Evolutionary conservation across 2,113 vertebrate genomes (phyloP).

Genomic region (Falco punctatus): DNA sequence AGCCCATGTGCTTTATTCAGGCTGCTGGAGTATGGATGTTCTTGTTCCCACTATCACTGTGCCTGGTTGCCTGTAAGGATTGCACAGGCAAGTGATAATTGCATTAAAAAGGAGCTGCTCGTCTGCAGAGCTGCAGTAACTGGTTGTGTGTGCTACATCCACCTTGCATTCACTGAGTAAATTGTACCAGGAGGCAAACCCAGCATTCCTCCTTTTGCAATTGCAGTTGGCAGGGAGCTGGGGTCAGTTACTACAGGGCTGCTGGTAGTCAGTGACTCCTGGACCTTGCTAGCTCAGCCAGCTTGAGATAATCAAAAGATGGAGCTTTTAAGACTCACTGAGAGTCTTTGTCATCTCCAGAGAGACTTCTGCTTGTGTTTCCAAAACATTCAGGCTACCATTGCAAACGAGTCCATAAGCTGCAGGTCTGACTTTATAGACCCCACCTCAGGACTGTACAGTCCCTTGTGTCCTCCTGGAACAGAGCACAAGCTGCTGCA

Average conservation of each 20-base stretch:
- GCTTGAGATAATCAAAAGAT: neutral
- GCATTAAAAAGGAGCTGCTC: neutral
- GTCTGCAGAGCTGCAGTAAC: neutral
- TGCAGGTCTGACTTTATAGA: neutral
- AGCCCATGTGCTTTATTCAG: neutral
- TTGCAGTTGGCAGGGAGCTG: neutral
- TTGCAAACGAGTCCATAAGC: neutral
- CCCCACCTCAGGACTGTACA: neutral
- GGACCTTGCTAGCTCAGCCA: neutral
- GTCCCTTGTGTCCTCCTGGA: neutral
- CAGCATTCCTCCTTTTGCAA: neutral
- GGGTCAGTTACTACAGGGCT: neutral
- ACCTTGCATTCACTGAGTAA: neutral
- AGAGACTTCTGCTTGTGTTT: neutral
- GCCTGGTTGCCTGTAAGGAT: neutral
- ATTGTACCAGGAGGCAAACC: neutral
- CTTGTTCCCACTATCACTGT: neutral
- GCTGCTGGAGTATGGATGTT: neutral
- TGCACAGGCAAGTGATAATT: neutral
- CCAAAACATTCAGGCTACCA: neutral
- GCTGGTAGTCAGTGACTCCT: neutral
- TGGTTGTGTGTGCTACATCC: neutral
- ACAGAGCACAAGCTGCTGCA: fast-evolving
- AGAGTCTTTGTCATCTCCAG: neutral
- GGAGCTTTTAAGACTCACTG: neutral